Base-by-base conservation (phyloP, 2,797 vertebrate genomes). In the Mionectes olivaceus region DNA sequence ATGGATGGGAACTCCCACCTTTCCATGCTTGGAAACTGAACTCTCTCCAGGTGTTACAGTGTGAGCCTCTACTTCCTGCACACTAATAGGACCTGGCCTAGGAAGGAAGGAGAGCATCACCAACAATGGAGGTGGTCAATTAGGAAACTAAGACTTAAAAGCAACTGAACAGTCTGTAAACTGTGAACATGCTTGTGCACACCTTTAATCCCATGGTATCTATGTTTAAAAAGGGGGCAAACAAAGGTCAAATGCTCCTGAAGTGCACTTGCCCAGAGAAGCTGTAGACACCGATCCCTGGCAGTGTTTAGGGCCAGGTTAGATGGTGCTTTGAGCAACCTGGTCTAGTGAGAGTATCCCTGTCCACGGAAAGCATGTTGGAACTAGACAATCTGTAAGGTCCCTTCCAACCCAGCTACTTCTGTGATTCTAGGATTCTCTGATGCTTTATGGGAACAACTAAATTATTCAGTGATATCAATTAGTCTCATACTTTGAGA, bases 1-100 rank as follows among this genome's bases (percentile, higher is more conserved):
- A 44, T 0, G 1, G 30, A 18, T 15, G 4, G 1, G 1, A 53
- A 33, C 24, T 83, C 57, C 23, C 8, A 53, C 21, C 50, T 67
- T 37, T 35, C 28, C 18, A 11, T 37, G 1, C 70, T 30, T 37
- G 44, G 60, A 77, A 83, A 53, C 12, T 5, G 43, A 80, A 37
- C 7, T 12, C 12, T 43, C 61, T 30, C 46, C 47, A 53, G 32
- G 18, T 56, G 6, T 85, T 35, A n/a, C 15, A 73, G 19, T 5
- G 8, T 39, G 17, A 71, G 10, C 33, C 33, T 88, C 75, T 82
- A 18, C 14, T 68, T 57, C 55, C 35, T 83, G 28, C 30, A 23
- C 9, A 28, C 37, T 60, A n/a, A 28, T 19, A 32, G 6, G 1
- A 77, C 10, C 6, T 59, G 7, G 35, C 11, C 33, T 50, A 67